Base-by-base conservation (phyloP, 2,888 invertebrate genomes). In the Erebia epiphron region DNA sequence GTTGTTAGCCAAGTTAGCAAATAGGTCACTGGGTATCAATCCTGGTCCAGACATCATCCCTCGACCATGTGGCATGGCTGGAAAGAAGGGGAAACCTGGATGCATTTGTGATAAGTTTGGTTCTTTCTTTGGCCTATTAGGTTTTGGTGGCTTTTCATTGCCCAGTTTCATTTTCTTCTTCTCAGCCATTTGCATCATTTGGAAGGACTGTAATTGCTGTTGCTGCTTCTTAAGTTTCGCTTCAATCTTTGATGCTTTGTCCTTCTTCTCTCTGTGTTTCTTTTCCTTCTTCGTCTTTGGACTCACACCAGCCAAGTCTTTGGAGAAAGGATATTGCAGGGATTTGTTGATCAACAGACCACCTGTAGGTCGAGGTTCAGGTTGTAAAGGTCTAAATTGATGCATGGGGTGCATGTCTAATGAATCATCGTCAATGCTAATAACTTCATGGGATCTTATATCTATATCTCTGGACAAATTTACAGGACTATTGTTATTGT, bases 281-380 rank as follows among this genome's bases (percentile, higher is more conserved):
- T 87, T 91, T 79, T 95, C 95, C 78, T 95, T 95, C 79, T 95
- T 94, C 78, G 91, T 90, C 85, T 94, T 95, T 87, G 90, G 81
- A 94, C 93, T 79, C 90, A 93, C 80, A 93, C 93, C 81, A 94
- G 94, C 79, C 94, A 83, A 79, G 84, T 90, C 90, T 91, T 92
- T 92, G 89, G 92, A 83, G 85, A 83, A 94, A 76, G 90, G 87
- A 81, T 85, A 79, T 87, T 92, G 92, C 77, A 91, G 80, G 72
- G 91, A 87, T 83, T 91, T 92, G 75, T 88, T 91, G 75, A 92
- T 90, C 69, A 93, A 89, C 82, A 91, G 79, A 84, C 83, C 88
- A 84, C 83, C 88, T 52, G 75, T 63, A 67, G 88, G 88, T 76
- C 80, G 85, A 75, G 85, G 81, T 76, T 89, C 87, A 41, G 82